A percentile compares a stretch with the other conserved stretches of the same genome.
These are phyloP conservation scores for Microplitis manilae DNA, from an alignment of 2,888 invertebrate genomes.

Conservation along the genomic window DNA sequence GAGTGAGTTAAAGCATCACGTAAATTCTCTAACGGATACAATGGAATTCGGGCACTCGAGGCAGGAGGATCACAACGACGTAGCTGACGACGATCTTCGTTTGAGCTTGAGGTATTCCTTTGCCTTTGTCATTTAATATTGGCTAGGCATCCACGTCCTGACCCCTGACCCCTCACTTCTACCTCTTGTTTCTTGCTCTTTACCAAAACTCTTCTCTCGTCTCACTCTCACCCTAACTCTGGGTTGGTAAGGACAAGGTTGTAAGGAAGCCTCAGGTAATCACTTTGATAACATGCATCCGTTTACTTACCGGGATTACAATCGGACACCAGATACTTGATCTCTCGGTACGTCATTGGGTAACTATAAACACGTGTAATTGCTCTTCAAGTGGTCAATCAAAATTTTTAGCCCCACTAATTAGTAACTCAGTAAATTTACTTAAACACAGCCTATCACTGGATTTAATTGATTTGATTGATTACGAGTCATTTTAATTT, in stretches of 20 bases:
- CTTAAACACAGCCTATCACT: no score
- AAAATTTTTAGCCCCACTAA: not conserved
- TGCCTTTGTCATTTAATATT: conserved; percentile 72
- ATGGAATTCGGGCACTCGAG: not conserved
- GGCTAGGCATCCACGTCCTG: conserved; percentile 64
- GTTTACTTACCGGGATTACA: conserved; percentile 58
- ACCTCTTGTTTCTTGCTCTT: not conserved
- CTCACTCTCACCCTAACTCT: not conserved
- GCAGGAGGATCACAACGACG: not conserved
- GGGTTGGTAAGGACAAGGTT: conserved; percentile 6
- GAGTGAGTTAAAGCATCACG: not conserved
- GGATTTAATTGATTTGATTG: no score
- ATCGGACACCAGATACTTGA: not conserved
- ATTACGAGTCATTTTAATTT: no score
- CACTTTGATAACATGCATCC: conserved; percentile 67
- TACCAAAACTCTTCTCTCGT: not conserved
- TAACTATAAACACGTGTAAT: not conserved
- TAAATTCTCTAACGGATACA: not conserved
- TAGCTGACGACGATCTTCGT: conserved; percentile 33
- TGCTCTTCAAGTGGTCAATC: not conserved
- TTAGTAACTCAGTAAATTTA: not conserved
- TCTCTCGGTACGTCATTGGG: not conserved
- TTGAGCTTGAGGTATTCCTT: conserved; percentile 67
- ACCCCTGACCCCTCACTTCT: conserved; percentile 33
- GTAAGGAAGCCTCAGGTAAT: conserved; percentile 70